Evolutionary conservation across 2,888 invertebrate genomes (phyloP).

Genomic region (Phortica okadai): DNA sequence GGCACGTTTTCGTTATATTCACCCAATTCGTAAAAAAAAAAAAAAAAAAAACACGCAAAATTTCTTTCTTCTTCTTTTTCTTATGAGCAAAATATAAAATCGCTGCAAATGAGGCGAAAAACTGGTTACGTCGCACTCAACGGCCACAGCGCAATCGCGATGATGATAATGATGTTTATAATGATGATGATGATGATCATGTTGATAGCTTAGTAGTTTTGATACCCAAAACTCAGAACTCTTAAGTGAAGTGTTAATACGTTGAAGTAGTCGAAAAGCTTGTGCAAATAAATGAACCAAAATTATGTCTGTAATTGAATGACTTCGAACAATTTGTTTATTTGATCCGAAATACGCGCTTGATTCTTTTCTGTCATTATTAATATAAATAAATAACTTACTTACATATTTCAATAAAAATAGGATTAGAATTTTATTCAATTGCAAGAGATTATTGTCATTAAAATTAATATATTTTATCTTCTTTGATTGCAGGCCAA

Average conservation of each 20-base stretch:
- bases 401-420: too few species aligned
- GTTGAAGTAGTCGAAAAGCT: slow-evolving; percentile 1
- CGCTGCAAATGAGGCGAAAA: slow-evolving; percentile 6
- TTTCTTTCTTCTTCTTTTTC: too few species aligned
- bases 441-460: too few species aligned
- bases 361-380: too few species aligned
- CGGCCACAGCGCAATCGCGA: not conserved
- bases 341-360: too few species aligned
- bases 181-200: not conserved
- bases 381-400: too few species aligned
- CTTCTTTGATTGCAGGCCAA: too few species aligned
- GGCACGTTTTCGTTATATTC: slow-evolving; percentile 38
- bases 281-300: slow-evolving; percentile 7
- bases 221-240: not conserved
- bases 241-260: slow-evolving; percentile 11
- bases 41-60: not conserved
- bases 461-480: too few species aligned
- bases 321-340: not conserved
- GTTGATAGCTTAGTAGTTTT: not conserved
- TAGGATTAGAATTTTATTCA: too few species aligned
- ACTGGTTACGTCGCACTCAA: slow-evolving; percentile 14
- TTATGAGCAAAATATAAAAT: not conserved
- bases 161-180: not conserved
- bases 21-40: slow-evolving; percentile 32
- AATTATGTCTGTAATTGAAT: not conserved